Evolutionary conservation across 1,140 invertebrate species (phyloP), one percentile per base, ranked within the genome.

Genomic region (Lysiphlebus fabarum): DNA sequence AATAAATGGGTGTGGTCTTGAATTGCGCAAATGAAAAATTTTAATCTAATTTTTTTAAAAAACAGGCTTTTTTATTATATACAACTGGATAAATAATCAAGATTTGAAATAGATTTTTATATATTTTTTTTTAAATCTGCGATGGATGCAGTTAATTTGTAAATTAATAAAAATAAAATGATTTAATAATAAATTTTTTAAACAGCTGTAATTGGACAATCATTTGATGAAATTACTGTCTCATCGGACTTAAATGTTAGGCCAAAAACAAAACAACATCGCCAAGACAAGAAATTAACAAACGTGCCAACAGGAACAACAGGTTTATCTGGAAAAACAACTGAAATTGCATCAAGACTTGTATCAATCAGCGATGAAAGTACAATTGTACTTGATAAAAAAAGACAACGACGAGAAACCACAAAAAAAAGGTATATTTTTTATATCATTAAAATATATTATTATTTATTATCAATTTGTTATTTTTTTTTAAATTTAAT

Each of bases 261-360:
- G 63, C 70, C 75, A 48, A 79, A 77, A 68, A 76, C 76, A 53
- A 78, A 79, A 58, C 76, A 79, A 67, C 76, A 73, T 67, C 77
- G 77, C 58, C 75, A 78, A 57, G 76, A 75, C 48, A 79, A 78
- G 66, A 71, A 72, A 66, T 65, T 76, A 53, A 70, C 72, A 41
- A 78, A 78, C 59, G 70, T 79, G 66, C 76, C 75, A 56, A 74
- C 74, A 59, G 73, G 63, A 63, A 75, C 75, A 6, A 74, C 73
- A 58, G 72, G 70, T 60, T 69, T 68, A 53, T 69, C 73, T 51
- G 75, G 69, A 60, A 76, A 75, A 65, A 67, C 71, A 49, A 76
- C 72, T 14, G 64, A 67, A 68, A 63, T 71, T 61, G 69, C 75
- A 60, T 72, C 69, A 12, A 77, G 71, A 61, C 70, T 77, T 56